Evolutionary conservation across 1,140 invertebrate genomes (phyloP).

Genomic region (Sitodiplosis mosellana): DNA sequence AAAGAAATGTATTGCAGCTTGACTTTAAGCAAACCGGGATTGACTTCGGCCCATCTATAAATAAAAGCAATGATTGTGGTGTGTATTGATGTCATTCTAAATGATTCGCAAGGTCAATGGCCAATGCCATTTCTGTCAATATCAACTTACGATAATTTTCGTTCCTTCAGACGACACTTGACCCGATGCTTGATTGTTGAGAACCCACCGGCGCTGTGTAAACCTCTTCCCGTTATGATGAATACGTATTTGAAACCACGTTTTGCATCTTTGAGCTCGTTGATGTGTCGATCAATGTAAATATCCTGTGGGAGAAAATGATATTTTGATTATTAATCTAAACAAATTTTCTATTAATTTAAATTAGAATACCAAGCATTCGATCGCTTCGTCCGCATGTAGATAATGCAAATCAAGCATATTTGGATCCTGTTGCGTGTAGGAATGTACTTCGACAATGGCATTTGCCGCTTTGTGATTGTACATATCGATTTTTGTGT

Average conservation of each 20-base stretch:
- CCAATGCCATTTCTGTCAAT: no score
- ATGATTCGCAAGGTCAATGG: no score
- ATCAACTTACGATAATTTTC: slow-evolving; percentile 32
- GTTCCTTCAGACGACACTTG: slow-evolving; percentile 30
- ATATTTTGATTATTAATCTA: no score
- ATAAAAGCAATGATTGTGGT: slow-evolving; percentile 4
- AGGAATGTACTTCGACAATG: slow-evolving; percentile 29
- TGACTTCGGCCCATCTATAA: slow-evolving; percentile 23
- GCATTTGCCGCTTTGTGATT: slow-evolving; percentile 35
- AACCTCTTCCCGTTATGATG: slow-evolving; percentile 62
- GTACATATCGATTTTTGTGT: slow-evolving; percentile 30
- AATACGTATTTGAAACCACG: slow-evolving; percentile 27
- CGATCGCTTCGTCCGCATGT: slow-evolving; percentile 46
- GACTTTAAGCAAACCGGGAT: slow-evolving; percentile 28
- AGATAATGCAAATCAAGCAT: slow-evolving; percentile 57
- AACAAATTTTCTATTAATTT: no score
- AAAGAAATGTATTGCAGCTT: slow-evolving; percentile 12
- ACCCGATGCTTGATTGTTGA: slow-evolving; percentile 54
- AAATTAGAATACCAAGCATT: no score
- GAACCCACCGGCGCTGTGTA: slow-evolving; percentile 42
- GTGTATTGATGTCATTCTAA: no score
- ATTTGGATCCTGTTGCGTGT: slow-evolving; percentile 21
- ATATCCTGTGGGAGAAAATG: no score
- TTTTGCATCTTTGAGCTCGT: slow-evolving; percentile 25
- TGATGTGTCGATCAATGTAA: slow-evolving; percentile 47